Conservation (phyloP, 1,140 invertebrate genomes). For the Bradynema listronoti region DNA sequence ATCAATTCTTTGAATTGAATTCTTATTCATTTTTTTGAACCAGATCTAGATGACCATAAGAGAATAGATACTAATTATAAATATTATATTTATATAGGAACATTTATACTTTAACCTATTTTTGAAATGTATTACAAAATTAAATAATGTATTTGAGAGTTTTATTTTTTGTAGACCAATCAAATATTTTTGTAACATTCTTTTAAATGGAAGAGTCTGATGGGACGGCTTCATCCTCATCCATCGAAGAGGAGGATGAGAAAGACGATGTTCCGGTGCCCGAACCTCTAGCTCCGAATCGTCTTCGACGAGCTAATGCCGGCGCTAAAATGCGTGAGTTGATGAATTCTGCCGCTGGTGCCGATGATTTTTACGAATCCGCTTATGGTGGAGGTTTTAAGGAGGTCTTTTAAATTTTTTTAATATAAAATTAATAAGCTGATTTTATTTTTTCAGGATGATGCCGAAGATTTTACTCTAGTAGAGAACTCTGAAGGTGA, state of each 20-base stretch:
- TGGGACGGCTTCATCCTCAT: background rate
- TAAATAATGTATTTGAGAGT: too few relatives aligned
- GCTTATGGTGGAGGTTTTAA: slow-evolving; percentile 46
- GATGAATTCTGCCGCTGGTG: slow-evolving; percentile 24
- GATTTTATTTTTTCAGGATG: slow-evolving; percentile 29
- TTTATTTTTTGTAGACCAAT: too few relatives aligned
- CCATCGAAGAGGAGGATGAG: slow-evolving; percentile 20
- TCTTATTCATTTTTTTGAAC: too few relatives aligned
- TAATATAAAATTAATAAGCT: slow-evolving; percentile 13
- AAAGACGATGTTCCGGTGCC: slow-evolving; percentile 15
- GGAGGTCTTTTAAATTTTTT: slow-evolving; percentile 20
- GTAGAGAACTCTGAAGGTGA: slow-evolving; percentile 34
- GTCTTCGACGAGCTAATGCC: slow-evolving; percentile 34
- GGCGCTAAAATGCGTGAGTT: slow-evolving; percentile 42
- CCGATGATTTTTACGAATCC: slow-evolving; percentile 45
- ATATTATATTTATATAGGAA: too few relatives aligned
- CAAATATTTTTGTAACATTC: too few relatives aligned
- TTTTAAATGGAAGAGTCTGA: too few relatives aligned
- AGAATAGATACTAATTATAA: too few relatives aligned
- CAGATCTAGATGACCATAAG: too few relatives aligned
- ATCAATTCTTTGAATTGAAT: too few relatives aligned
- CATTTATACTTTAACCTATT: too few relatives aligned
- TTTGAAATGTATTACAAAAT: too few relatives aligned
- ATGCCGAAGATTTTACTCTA: slow-evolving; percentile 42
- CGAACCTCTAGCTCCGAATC: slow-evolving; percentile 26